phyloP scores from a whole-genome alignment of 2,113 vertebrate species.

The Pagrus major region DNA sequence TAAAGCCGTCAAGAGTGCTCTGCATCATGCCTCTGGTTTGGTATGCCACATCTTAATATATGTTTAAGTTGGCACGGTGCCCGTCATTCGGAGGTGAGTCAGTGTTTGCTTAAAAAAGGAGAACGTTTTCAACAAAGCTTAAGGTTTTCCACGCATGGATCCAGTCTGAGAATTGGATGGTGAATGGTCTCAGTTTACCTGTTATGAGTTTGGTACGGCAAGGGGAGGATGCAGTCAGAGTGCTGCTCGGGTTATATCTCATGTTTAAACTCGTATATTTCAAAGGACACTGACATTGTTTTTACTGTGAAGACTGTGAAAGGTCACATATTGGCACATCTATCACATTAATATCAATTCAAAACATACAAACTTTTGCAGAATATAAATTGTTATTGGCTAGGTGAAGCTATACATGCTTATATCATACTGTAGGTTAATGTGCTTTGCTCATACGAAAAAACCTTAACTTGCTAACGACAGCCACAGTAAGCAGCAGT shows the following conservation, averaged over 20 bases:
- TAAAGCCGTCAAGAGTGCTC: slow-evolving; percentile 53
- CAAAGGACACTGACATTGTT: not conserved
- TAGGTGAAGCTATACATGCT: too few species aligned
- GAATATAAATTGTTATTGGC: too few species aligned
- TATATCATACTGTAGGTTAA: too few species aligned
- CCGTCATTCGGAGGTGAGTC: slow-evolving; percentile 47
- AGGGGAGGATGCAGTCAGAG: not conserved
- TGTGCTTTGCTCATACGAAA: too few species aligned
- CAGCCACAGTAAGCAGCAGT: too few species aligned
- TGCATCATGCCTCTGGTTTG: slow-evolving; percentile 46
- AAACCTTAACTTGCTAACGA: too few species aligned
- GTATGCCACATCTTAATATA: slow-evolving; percentile 35
- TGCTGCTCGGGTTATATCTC: not conserved
- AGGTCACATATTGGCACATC: not conserved
- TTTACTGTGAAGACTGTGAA: not conserved
- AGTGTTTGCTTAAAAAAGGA: slow-evolving; percentile 60
- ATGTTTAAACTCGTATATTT: not conserved
- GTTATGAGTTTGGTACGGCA: slow-evolving; percentile 19
- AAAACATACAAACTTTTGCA: too few species aligned
- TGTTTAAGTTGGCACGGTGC: slow-evolving; percentile 68
- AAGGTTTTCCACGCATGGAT: slow-evolving; percentile 8
- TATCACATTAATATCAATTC: not conserved
- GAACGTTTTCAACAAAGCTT: slow-evolving; percentile 63
- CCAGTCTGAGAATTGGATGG: slow-evolving; percentile 16
- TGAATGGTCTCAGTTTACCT: slow-evolving; percentile 28